These are phyloP conservation scores for Mormyrus hasselquistii DNA, from an alignment of 2,797 vertebrate species.

Conservation along the genomic window DNA sequence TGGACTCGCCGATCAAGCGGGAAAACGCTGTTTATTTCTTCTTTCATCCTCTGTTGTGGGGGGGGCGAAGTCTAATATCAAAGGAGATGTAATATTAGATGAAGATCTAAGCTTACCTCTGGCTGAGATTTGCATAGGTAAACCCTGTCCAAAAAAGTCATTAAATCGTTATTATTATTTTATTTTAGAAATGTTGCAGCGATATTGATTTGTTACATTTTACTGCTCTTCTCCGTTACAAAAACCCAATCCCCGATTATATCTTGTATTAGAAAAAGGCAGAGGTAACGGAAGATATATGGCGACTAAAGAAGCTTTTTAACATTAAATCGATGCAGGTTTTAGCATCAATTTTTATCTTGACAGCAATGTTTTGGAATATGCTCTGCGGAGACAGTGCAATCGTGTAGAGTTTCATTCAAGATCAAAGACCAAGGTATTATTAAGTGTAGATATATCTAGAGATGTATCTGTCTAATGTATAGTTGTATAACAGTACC, in stretches of 20 bases:
- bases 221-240: conserved; percentile 12
- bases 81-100: background rate
- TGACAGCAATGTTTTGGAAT: conserved; percentile 7
- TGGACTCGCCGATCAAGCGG: background rate
- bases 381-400: background rate
- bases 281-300: background rate
- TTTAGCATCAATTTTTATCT: conserved; percentile 13
- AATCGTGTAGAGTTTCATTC: background rate
- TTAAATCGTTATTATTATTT: conserved; percentile 15
- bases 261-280: background rate
- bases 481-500: conserved; percentile 8
- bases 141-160: conserved; percentile 4
- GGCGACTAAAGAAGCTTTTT: background rate
- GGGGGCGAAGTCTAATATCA: background rate
- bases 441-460: background rate
- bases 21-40: background rate
- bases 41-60: background rate
- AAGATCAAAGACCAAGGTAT: background rate
- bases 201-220: conserved; percentile 10
- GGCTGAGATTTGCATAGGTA: conserved; percentile 8
- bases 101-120: background rate
- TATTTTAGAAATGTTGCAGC: conserved; percentile 14
- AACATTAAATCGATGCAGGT: conserved; percentile 14
- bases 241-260: conserved; percentile 5
- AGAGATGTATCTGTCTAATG: conserved; percentile 2